A percentile compares a stretch with the other conserved stretches of the same genome.
phyloP scores from a whole-genome alignment of 2,888 invertebrate genomes.

The Meloe dianella region DNA sequence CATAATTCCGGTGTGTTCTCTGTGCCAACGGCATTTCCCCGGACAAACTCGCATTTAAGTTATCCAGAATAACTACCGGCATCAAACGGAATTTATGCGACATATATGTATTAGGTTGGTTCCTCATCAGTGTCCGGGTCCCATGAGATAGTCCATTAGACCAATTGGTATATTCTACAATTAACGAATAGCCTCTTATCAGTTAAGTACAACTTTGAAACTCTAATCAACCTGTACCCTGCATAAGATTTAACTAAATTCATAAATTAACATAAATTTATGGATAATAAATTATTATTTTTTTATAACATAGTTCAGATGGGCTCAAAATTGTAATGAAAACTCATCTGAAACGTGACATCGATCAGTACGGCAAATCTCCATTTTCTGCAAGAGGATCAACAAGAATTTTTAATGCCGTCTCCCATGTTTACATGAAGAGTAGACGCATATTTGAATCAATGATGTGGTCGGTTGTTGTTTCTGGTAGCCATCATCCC shows the following conservation, averaged over 20 bases:
- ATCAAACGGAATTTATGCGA: constrained; percentile 41
- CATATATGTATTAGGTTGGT: constrained; percentile 41
- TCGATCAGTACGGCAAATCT: constrained; percentile 45
- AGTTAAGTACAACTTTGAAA: background rate
- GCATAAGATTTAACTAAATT: background rate
- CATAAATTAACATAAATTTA: background rate
- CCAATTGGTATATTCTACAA: background rate
- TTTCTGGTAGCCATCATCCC: constrained; percentile 14
- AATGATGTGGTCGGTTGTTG: constrained; percentile 8
- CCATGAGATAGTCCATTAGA: background rate
- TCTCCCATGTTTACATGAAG: constrained; percentile 22
- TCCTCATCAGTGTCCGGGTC: constrained; percentile 9
- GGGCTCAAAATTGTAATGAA: background rate
- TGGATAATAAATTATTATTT: too few relatives aligned
- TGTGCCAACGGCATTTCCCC: constrained; percentile 19
- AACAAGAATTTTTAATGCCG: constrained; percentile 36
- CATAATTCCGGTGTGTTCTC: constrained; percentile 28
- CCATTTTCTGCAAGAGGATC: constrained; percentile 40
- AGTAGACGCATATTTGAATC: constrained; percentile 13
- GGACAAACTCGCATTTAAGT: constrained; percentile 34
- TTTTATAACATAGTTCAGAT: background rate
- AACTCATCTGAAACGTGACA: constrained; percentile 32
- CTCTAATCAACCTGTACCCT: background rate
- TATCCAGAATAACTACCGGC: constrained; percentile 33
- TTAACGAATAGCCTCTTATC: constrained; percentile 2